Conservation (phyloP, 2,888 invertebrate genomes). For the Altica lythri region DNA sequence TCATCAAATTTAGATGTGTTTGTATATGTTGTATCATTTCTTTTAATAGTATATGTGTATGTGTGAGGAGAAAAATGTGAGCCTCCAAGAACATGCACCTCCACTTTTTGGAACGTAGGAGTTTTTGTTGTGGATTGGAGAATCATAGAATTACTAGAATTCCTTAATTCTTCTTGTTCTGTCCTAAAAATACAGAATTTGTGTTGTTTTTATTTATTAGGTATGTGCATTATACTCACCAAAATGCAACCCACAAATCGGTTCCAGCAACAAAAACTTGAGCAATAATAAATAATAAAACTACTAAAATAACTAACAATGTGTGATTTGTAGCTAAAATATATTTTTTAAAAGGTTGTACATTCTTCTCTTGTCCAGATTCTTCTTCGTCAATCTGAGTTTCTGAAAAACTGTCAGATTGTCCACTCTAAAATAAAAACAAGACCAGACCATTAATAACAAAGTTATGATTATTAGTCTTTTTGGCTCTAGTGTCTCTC, state of each 20-base stretch:
- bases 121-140: not conserved
- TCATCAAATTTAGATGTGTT: not conserved
- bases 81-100: not conserved
- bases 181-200: constrained; percentile 17
- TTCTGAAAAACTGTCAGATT: not conserved
- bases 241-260: constrained; percentile 51
- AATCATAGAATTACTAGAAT: not conserved
- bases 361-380: constrained; percentile 23
- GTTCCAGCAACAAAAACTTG: constrained; percentile 46
- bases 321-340: constrained; percentile 43
- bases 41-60: not conserved
- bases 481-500: no score
- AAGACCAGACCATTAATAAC: no score
- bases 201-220: no score
- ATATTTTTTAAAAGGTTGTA: constrained; percentile 45
- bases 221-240: constrained; percentile 40
- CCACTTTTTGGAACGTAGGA: not conserved
- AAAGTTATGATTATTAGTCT: no score
- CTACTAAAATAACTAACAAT: constrained; percentile 36
- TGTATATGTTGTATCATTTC: not conserved
- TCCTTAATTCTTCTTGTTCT: constrained; percentile 15
- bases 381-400: constrained; percentile 26
- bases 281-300: constrained; percentile 41
- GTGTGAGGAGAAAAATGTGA: not conserved
- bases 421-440: no score